Evolutionary conservation across 2,113 vertebrate genomes (phyloP).

Genomic region (Pluvialis apricaria): DNA sequence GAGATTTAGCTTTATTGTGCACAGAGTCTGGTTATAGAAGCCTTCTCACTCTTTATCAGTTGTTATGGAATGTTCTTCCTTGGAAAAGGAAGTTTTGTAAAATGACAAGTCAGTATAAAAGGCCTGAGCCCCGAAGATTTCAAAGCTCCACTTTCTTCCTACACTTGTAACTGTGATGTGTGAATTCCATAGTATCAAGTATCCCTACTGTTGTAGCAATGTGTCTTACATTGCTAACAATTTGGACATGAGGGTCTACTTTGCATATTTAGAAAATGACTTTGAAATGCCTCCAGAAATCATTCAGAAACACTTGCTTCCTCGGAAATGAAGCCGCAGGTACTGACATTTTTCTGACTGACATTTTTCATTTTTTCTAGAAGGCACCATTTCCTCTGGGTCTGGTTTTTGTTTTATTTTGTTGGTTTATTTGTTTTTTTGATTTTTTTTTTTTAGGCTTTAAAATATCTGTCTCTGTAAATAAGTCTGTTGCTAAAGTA

Average conservation of each 20-base stretch:
- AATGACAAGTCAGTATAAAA: not conserved
- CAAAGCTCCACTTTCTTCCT: not conserved
- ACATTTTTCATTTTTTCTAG: not conserved
- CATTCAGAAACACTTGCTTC: not conserved
- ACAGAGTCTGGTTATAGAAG: not conserved
- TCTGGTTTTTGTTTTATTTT: not conserved
- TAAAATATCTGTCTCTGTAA: not conserved
- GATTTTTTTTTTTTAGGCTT: not conserved
- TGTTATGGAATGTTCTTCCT: not conserved
- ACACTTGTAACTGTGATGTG: not conserved
- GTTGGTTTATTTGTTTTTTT: not conserved
- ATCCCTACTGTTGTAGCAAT: not conserved
- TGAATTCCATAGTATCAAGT: constrained; percentile 5
- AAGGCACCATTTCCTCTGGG: not conserved
- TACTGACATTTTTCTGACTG: not conserved
- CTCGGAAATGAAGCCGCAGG: not conserved
- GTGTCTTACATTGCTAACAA: not conserved
- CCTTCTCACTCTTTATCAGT: not conserved
- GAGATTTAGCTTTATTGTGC: not conserved
- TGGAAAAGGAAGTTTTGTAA: not conserved
- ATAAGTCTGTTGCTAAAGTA: not conserved
- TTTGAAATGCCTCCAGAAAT: not conserved
- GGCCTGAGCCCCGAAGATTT: not conserved
- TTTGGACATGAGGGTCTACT: not conserved
- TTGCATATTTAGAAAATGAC: not conserved